Percentiles rank a stretch among this genome's conserved stretches.
These are phyloP conservation scores for Cybosia mesomella DNA, from an alignment of 2,888 invertebrate genomes.

Conservation along the genomic window DNA sequence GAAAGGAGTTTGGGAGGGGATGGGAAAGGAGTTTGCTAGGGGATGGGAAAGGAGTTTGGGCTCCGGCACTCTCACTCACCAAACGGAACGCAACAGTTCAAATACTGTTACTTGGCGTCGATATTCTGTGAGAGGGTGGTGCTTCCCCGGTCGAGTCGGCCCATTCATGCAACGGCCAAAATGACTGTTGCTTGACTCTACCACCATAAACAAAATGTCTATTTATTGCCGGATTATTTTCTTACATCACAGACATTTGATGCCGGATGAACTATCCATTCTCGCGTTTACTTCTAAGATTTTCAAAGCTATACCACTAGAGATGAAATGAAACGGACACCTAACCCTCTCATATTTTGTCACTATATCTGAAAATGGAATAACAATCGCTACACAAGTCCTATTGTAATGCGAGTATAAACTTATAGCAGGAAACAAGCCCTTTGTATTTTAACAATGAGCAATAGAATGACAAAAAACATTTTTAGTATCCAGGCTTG, in stretches of 20 bases:
- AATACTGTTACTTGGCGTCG: no score
- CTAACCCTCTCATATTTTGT: constrained; percentile 11
- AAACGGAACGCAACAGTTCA: no score
- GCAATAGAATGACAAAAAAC: constrained; percentile 78
- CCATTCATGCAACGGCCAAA: no score
- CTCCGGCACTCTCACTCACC: no score
- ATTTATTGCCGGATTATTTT: constrained; percentile 2
- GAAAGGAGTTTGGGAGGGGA: no score
- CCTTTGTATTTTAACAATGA: constrained; percentile 80
- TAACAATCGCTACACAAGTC: constrained; percentile 35
- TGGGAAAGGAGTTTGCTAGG: no score
- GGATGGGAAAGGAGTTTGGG: no score
- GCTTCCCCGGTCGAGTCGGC: no score
- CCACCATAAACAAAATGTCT: constrained; percentile 1
- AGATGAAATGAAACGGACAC: background rate
- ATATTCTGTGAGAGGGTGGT: no score
- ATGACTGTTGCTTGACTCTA: no score
- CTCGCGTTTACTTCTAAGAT: background rate
- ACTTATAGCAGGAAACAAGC: constrained; percentile 77
- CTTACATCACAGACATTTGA: background rate
- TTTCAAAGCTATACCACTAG: background rate
- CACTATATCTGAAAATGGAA: constrained; percentile 33
- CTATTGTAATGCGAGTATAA: constrained; percentile 62
- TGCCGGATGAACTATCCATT: background rate
- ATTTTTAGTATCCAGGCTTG: constrained; percentile 71